phyloP scores from a whole-genome alignment of 2,797 vertebrate genomes.

The Smutsia gigantea region DNA sequence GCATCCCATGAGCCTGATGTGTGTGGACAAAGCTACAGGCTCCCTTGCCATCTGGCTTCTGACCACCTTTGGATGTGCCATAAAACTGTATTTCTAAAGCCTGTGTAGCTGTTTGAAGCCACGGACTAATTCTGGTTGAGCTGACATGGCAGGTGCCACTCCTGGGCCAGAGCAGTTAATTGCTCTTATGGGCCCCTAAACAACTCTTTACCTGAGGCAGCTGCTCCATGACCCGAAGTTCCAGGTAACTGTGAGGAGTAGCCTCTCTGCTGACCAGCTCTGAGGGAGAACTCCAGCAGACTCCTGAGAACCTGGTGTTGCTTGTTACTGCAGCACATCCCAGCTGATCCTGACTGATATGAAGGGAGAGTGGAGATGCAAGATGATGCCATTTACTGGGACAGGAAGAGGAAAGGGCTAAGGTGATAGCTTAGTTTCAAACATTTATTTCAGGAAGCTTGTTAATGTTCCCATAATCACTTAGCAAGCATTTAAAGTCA shows the following conservation, averaged over 20 bases:
- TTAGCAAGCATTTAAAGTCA: neutral
- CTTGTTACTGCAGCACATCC: neutral
- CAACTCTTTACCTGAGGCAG: neutral
- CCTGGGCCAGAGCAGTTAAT: neutral
- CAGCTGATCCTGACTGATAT: neutral
- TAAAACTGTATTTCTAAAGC: neutral
- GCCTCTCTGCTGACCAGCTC: neutral
- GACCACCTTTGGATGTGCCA: neutral
- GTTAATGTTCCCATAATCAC: too few species aligned
- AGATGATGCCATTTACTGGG: neutral
- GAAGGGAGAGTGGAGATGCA: neutral
- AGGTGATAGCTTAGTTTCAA: neutral
- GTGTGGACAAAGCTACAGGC: neutral
- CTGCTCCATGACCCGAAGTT: neutral
- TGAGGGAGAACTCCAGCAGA: neutral
- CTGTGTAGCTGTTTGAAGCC: neutral
- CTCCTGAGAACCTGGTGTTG: neutral
- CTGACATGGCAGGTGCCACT: neutral
- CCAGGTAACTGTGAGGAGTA: neutral
- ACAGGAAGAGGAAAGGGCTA: too few species aligned
- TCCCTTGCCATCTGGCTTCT: neutral
- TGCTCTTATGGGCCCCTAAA: accelerated
- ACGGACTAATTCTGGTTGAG: neutral
- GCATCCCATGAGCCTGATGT: neutral
- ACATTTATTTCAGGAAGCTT: too few species aligned